Conservation (phyloP, 2,888 invertebrate species). For the Tipula unca region DNA sequence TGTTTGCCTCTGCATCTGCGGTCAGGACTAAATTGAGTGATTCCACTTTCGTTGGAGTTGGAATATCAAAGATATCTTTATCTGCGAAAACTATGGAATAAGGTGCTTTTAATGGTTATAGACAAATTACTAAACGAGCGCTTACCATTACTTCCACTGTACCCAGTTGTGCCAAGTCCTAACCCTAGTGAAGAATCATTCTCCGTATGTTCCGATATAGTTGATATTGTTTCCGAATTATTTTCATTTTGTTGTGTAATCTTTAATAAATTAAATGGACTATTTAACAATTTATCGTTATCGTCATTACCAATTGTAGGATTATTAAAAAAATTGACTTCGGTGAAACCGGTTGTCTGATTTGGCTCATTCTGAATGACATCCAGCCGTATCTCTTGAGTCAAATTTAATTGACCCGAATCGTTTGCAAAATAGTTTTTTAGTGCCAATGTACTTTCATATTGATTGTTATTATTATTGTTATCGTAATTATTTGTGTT, state of each 20-base stretch:
- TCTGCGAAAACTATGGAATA: neutral
- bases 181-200: neutral
- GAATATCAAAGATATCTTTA: neutral
- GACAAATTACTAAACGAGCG: neutral
- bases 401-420: neutral
- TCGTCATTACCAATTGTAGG: neutral
- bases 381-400: neutral
- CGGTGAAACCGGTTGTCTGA: neutral
- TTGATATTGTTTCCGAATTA: conserved; percentile 18
- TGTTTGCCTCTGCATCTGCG: neutral
- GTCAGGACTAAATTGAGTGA: neutral
- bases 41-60: neutral
- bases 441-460: neutral
- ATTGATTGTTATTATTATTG: neutral
- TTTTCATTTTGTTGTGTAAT: neutral
- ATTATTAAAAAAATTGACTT: conserved; percentile 17
- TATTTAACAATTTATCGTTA: neutral
- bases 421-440: conserved; percentile 8
- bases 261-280: neutral
- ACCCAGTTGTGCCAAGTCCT: neutral
- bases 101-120: neutral
- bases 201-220: conserved; percentile 8
- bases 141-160: neutral
- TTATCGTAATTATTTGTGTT: neutral
- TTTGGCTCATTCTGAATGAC: neutral